Base-by-base conservation (phyloP, 2,888 invertebrate species). In the Ganaspis brasiliensis region DNA sequence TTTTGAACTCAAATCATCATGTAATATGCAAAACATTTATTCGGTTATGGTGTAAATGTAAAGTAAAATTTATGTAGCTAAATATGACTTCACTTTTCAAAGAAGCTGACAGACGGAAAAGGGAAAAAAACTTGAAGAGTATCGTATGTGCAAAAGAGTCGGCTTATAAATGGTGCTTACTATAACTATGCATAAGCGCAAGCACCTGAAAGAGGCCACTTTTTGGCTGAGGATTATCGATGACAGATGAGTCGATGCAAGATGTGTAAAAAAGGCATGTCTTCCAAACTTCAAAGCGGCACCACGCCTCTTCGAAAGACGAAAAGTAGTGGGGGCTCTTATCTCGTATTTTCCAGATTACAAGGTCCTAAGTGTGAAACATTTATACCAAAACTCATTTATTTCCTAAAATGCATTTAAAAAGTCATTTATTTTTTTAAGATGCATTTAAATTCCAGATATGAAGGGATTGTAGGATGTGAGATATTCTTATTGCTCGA, bases 211-310 rank as follows among this genome's bases (percentile, higher is more conserved):
- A 61, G 61, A 61, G 37, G 37, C 19, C 19, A 35, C 35, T 31
- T 61, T 59, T 61, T 61, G 61, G 61, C n/a, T 35, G n/a, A 31
- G 19, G 61, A 35, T 61, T 61, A 61, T 35, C 31, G 59, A 59
- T 59, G 59, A 59, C 59, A 59, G 9, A 26, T 26, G 59, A 59
- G 59, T 59, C 59, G n/a, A 59, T 26, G 31, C 6, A 26, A 24
- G n/a, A 21, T 67, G 63, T 67, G 63, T 57, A 31, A 31, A 59
- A 31, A 21, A 14, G 26, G n/a, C 31, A 9, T 26, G 59, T 9
- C 59, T 59, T 59, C 31, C 4, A 59, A 59, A 59, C 59, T 31
- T 59, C 59, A 59, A 59, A 59, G 59, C 59, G 9, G 24, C 37
- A 45, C 67, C 45, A 67, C 21, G 45, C 45, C 24, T 35, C 35